Percentiles rank a stretch among this genome's conserved stretches.
phyloP scores from a whole-genome alignment of 2,888 invertebrate species.

The Seladonia tumulorum region DNA sequence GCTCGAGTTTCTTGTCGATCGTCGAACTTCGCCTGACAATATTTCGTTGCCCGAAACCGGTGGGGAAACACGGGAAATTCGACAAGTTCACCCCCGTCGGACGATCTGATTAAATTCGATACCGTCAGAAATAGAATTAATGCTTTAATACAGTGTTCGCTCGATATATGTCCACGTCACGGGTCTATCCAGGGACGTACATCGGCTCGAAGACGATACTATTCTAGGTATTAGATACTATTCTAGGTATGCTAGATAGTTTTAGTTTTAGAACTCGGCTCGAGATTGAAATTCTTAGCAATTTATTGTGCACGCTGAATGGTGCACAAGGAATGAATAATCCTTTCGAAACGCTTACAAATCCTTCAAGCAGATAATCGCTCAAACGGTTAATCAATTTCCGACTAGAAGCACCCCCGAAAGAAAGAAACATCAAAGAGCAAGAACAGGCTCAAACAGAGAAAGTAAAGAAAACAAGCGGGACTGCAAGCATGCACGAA shows the following conservation, averaged over 20 bases:
- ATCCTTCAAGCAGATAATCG: neutral
- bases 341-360: neutral
- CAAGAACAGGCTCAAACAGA: neutral
- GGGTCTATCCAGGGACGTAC: too few species aligned
- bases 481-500: neutral
- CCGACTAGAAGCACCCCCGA: neutral
- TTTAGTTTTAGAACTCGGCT: too few species aligned
- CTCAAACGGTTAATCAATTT: neutral
- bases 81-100: neutral
- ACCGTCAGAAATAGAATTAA: neutral
- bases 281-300: too few species aligned
- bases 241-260: too few species aligned
- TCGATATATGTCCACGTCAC: too few species aligned
- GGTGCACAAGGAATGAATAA: too few species aligned
- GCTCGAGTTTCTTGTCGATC: neutral
- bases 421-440: neutral
- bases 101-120: neutral
- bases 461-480: neutral
- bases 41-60: neutral
- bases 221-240: too few species aligned
- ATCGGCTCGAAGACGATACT: too few species aligned
- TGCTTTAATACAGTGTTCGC: neutral
- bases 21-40: constrained; percentile 1
- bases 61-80: neutral
- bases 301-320: too few species aligned